Base-by-base conservation (phyloP, 2,797 vertebrate genomes). In the Danionella dracula region DNA sequence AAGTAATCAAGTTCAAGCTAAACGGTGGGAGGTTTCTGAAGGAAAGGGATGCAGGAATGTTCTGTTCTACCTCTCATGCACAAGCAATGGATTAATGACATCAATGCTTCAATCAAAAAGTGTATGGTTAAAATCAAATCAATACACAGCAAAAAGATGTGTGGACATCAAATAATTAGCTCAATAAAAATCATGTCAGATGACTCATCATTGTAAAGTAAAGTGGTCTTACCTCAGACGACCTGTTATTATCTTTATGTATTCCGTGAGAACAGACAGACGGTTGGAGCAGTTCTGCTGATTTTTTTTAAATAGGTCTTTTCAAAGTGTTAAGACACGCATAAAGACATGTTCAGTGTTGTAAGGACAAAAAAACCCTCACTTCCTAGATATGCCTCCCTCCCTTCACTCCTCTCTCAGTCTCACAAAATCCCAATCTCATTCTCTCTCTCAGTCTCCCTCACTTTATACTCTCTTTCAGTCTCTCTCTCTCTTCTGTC, bases 371-470 rank as follows among this genome's bases (percentile, higher is more conserved):
- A n/a, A 58, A 13, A 67, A 44, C 31, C 64, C 45, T 42, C 38
- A 67, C 55, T 58, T 65, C 69, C 17, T 9, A 49, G 20, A 45
- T 38, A 42, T 11, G 31, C 48, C 32, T 72, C 35, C 27, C 56
- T 68, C 45, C 16, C 68, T 32, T 53, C 45, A 23, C 44, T 54
- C 45, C 15, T 49, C 17, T 50, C 16, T 45, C 61, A 8, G 20
- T 61, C 65, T 45, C 51, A 27, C 27, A 20, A 23, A 10, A 35
- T 23, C 9, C 21, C 8, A 12, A 40, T 66, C 50, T 29, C 54
- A 27, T 20, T 13, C 45, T n/a, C 65, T 20, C 13, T 31, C 54
- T 27, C 38, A n/a, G n/a, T n/a, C 23, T 27, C 40, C 41, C 45
- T 12, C 15, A n/a, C n/a, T n/a, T 29, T 46, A 27, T 20, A 10